phyloP scores from a whole-genome alignment of 2,888 invertebrate genomes.

The Amblyjoppa fuscipennis region DNA sequence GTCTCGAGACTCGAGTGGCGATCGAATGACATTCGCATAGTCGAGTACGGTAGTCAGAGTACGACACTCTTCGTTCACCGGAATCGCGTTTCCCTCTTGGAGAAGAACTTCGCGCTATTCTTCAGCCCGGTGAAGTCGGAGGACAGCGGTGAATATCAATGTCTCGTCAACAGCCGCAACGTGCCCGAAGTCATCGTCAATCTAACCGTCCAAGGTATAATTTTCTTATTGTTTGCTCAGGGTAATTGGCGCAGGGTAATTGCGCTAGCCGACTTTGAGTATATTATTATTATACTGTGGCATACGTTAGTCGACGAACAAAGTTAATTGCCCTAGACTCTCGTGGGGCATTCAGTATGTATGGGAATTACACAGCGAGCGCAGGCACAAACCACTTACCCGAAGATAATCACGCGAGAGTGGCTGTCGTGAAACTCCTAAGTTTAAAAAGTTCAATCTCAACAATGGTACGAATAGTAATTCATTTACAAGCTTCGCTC shows the following conservation, averaged over 20 bases:
- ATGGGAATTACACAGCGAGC: background rate
- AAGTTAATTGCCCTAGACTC: background rate
- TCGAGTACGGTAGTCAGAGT: slow-evolving; percentile 86
- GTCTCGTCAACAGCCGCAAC: slow-evolving; percentile 89
- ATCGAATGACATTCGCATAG: slow-evolving; percentile 85
- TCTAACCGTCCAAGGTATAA: slow-evolving; percentile 89
- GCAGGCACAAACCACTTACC: background rate
- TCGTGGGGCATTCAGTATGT: background rate
- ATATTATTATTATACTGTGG: background rate
- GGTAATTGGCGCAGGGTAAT: slow-evolving; percentile 21
- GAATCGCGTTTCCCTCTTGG: slow-evolving; percentile 87
- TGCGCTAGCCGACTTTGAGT: background rate
- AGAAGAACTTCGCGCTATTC: slow-evolving; percentile 88
- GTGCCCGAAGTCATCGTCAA: slow-evolving; percentile 89
- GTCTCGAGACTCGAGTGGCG: slow-evolving; percentile 89
- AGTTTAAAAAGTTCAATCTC: slow-evolving; percentile 32
- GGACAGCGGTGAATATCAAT: slow-evolving; percentile 90
- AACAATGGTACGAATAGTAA: slow-evolving; percentile 16
- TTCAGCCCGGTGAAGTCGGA: slow-evolving; percentile 88
- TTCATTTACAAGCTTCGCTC: background rate
- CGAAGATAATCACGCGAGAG: slow-evolving; percentile 16
- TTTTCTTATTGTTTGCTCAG: slow-evolving; percentile 21
- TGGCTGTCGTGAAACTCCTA: slow-evolving; percentile 14
- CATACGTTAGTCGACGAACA: slow-evolving; percentile 13
- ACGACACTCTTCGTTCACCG: slow-evolving; percentile 86